phyloP scores from a whole-genome alignment of 2,797 vertebrate genomes.

The Lepus townsendii region DNA sequence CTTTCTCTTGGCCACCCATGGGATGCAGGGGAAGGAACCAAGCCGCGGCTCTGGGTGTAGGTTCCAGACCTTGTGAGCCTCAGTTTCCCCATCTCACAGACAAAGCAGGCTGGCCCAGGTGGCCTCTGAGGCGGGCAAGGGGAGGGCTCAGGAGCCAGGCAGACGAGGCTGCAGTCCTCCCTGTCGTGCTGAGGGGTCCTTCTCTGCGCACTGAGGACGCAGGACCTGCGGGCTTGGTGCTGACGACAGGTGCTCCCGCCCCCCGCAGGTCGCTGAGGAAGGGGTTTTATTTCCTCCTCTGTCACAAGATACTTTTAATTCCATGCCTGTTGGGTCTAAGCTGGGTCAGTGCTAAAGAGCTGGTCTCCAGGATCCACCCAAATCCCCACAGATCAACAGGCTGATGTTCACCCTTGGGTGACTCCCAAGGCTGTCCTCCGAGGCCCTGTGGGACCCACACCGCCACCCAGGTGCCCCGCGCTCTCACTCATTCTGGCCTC shows the following conservation, averaged over 20 bases:
- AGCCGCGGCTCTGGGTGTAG: background rate
- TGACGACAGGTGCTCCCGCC: background rate
- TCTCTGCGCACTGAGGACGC: background rate
- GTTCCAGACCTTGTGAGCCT: background rate
- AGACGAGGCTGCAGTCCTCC: background rate
- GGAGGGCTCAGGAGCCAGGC: background rate
- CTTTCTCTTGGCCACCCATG: conserved; percentile 17
- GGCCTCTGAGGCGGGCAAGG: rapidly evolving
- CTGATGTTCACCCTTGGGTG: background rate
- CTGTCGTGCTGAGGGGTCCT: background rate
- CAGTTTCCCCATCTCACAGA: background rate
- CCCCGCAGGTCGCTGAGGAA: background rate
- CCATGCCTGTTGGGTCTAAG: background rate
- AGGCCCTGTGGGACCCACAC: background rate
- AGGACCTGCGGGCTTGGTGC: background rate
- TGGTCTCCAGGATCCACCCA: background rate
- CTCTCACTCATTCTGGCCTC: background rate
- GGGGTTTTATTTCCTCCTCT: background rate
- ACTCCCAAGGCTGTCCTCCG: background rate
- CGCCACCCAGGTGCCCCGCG: background rate
- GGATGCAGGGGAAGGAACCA: background rate
- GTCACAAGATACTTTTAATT: background rate
- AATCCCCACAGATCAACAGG: background rate
- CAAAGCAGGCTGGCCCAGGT: background rate
- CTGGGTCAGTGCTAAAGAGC: background rate